Conservation (phyloP, 2,888 invertebrate species). For the Liposcelis brunnea region DNA sequence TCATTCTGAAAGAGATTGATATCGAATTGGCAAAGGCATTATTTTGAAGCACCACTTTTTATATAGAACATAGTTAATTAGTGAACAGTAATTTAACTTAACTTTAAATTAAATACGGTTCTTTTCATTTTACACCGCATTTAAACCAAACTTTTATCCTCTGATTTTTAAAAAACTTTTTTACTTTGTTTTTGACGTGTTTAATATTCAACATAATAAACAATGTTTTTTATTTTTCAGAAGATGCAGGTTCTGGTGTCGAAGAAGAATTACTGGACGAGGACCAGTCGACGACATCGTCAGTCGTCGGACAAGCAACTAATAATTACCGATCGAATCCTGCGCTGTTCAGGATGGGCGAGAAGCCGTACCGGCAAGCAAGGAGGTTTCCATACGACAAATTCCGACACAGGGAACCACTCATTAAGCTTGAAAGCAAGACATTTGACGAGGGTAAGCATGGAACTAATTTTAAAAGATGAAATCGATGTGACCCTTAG, state of each 20-base stretch:
- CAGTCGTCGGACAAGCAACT: background rate
- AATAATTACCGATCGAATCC: background rate
- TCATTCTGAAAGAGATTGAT: no score
- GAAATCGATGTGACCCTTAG: no score
- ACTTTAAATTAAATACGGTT: no score
- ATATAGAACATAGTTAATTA: no score
- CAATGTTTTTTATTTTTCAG: background rate
- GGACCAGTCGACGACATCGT: slow-evolving; percentile 3
- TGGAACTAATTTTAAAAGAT: no score
- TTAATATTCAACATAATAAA: background rate
- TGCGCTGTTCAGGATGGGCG: background rate
- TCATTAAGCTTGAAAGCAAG: slow-evolving; percentile 7
- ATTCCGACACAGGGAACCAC: slow-evolving; percentile 1
- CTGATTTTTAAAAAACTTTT: no score
- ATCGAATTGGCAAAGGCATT: no score
- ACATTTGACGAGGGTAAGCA: slow-evolving; percentile 8
- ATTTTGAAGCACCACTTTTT: no score
- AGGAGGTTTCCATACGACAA: background rate
- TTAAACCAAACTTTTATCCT: no score
- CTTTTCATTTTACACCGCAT: no score
- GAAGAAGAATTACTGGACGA: slow-evolving; percentile 5
- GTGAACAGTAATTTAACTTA: no score
- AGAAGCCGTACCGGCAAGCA: background rate
- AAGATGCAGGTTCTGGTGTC: slow-evolving; percentile 1
- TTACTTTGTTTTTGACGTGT: background rate